Conservation (phyloP, 1,140 invertebrate species). For the Zaprionus camerounensis region DNA sequence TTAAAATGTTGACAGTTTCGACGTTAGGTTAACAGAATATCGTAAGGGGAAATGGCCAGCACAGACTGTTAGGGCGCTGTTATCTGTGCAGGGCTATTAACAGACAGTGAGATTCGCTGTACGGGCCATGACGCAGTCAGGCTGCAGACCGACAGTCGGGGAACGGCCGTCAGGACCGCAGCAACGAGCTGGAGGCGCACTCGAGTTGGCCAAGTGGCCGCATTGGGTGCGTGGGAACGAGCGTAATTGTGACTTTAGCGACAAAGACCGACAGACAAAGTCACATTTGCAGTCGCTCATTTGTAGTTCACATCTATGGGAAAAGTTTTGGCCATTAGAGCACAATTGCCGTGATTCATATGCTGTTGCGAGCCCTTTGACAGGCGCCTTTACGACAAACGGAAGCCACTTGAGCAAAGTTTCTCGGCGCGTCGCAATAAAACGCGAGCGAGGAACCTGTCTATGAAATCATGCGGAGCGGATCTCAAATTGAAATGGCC, state of each 20-base stretch:
- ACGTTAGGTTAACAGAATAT: slow-evolving; percentile 62
- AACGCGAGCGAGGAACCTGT: slow-evolving; percentile 49
- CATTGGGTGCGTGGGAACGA: background rate
- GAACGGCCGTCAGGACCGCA: slow-evolving; percentile 49
- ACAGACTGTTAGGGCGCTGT: slow-evolving; percentile 34
- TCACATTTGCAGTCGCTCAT: slow-evolving; percentile 53
- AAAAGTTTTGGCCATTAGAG: slow-evolving; percentile 78
- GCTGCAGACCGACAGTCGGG: slow-evolving; percentile 45
- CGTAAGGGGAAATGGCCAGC: slow-evolving; percentile 65
- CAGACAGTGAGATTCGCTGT: background rate
- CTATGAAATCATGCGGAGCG: slow-evolving; percentile 20
- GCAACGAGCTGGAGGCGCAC: slow-evolving; percentile 35
- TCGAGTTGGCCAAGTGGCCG: slow-evolving; percentile 21
- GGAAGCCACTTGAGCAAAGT: slow-evolving; percentile 72
- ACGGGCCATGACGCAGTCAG: background rate
- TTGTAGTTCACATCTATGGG: slow-evolving; percentile 68
- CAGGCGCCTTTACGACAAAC: slow-evolving; percentile 72
- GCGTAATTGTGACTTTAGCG: slow-evolving; percentile 18
- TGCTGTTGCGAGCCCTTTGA: slow-evolving; percentile 43
- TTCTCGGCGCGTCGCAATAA: slow-evolving; percentile 61
- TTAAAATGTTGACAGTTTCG: background rate
- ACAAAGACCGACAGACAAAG: slow-evolving; percentile 28
- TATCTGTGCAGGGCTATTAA: slow-evolving; percentile 26
- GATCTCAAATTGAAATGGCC: slow-evolving; percentile 2
- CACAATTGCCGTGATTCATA: slow-evolving; percentile 79